Evolutionary conservation across 2,113 vertebrate genomes (phyloP), one percentile per base, ranked within the genome.

Genomic region (Actenoides lindsayi): DNA sequence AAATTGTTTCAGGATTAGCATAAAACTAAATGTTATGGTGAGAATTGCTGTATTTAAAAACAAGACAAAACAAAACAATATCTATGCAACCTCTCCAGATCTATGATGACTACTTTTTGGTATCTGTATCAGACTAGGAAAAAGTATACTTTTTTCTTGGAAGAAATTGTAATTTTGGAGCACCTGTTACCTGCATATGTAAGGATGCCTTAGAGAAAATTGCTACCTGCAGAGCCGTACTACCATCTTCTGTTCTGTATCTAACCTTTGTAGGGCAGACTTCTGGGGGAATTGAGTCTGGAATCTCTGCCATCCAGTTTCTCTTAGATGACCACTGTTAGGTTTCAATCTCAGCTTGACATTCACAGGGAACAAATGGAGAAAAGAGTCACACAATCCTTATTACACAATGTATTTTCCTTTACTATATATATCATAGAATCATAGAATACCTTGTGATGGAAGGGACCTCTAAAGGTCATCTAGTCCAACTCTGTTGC

Each of bases 21-120:
- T 33, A 79, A 87, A 62, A 1, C 1, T 6, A 56, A 62, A 11
- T 0, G 16, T 37, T 27, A n/a, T 1, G 3, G 3, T 69, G 35
- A 8, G 7, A 87, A 30, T 28, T 11, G 4, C 24, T 65, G 8
- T 6, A 5, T 50, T 42, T 42, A 42, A 42, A 42, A 42, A 42
- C 42, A 42, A 42, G 16, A 15, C 42, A 42, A 42, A 42, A 41
- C 12, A 41, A 41, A 41, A 41, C 12, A 41, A 41, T 41, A 42
- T 10, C 9, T 19, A 56, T 2, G 13, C 21, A 56, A 50, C 3
- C 3, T 65, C 44, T 35, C 7, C 39, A n/a, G 7, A 16, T 64
- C 31, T 53, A 18, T 37, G 51, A 33, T 41, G 24, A 44, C 13
- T 57, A 8, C 10, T n/a, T 68, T 50, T 35, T 77, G 24, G 11